Base-by-base conservation (phyloP, 2,113 vertebrate species). In the Syngnathus typhle region DNA sequence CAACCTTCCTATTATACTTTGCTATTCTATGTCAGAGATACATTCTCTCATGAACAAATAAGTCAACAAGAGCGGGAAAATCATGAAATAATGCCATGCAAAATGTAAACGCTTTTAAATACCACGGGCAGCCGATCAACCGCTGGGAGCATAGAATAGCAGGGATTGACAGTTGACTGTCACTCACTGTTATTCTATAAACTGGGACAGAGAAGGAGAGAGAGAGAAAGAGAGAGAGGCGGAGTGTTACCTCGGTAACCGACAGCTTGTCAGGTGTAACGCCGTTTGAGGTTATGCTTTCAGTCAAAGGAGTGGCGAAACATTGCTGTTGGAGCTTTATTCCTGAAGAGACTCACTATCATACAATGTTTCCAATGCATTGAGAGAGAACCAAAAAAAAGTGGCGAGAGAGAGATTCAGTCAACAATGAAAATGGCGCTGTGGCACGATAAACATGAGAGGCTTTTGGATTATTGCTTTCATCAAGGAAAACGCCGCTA, bases 401-500 rank as follows among this genome's bases (percentile, higher is more conserved):
- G 84, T 83, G 46, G 82, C 86, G 87, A 77, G 77, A 85, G 85
- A 32, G 27, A 64, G 69, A 82, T 70, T 78, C 67, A 78, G 83
- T 79, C 78, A 84, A 88, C 80, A 85, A 77, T 73, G 76, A 73
- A 69, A 66, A 61, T 71, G 69, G 82, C 82, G 75, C 84, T 82
- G 81, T 85, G 83, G 83, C 83, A 84, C 78, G 78, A 80, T 80
- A 76, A 85, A 87, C 78, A 86, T 84, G 81, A 80, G 81, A 80
- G 63, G 85, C 27, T 74, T 78, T 87, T 80, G 79, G 79, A 84
- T 89, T 90, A 89, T 88, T 91, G 88, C 89, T 88, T 87, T 85
- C 76, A 83, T 86, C 78, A 82, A 75, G 73, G 80, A 82, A 71
- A 77, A 76, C 68, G 65, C 60, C 3, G 27, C 27, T 32, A 79